These are phyloP conservation scores for Bubo scandiacus DNA, from an alignment of 2,113 vertebrate species.

Conservation along the genomic window DNA sequence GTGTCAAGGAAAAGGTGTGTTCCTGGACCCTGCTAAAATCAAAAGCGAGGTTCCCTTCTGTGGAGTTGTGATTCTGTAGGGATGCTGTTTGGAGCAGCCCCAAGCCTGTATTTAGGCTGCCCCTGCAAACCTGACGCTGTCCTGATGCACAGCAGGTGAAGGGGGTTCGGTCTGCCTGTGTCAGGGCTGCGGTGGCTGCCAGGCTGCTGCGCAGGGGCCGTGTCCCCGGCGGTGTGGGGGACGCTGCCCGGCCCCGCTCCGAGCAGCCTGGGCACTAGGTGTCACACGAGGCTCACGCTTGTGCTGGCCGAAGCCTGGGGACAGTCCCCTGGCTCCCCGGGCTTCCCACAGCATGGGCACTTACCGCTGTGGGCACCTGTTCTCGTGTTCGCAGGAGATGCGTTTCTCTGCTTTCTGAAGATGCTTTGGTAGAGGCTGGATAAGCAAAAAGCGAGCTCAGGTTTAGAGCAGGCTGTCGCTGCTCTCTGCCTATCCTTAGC, in stretches of 20 bases:
- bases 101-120: background rate
- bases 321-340: no score
- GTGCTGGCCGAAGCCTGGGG: background rate
- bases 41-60: background rate
- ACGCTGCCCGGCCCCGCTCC: background rate
- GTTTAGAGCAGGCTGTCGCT: background rate
- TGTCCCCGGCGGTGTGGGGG: background rate
- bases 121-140: background rate
- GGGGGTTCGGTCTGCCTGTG: background rate
- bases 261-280: slow-evolving; percentile 12
- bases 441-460: background rate
- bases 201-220: background rate
- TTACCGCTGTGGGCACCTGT: background rate
- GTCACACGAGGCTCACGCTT: background rate
- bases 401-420: background rate
- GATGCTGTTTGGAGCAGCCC: background rate
- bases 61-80: accelerated
- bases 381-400: background rate
- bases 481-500: background rate
- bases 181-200: background rate
- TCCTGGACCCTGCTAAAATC: background rate
- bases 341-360: background rate
- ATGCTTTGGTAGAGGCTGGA: background rate
- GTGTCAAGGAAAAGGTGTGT: background rate
- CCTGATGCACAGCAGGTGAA: background rate